phyloP scores from a whole-genome alignment of 2,888 invertebrate species.

The Zhuqinia jingwanae region DNA sequence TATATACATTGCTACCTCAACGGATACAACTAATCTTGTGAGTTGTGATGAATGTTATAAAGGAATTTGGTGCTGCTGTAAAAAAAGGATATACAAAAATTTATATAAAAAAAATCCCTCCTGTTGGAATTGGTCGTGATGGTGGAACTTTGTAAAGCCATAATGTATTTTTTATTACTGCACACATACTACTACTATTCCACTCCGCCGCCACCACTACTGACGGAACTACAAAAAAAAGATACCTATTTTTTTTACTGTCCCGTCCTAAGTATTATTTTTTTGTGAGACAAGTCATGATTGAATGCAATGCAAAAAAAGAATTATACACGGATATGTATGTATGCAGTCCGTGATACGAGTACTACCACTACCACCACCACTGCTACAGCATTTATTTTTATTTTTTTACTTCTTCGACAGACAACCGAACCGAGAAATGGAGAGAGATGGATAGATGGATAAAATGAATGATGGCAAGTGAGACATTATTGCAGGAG shows the following conservation, averaged over 20 bases:
- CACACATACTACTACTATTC: neutral
- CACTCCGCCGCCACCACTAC: neutral
- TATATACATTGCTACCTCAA: no score
- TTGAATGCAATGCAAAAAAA: constrained; percentile 18
- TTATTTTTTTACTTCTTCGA: no score
- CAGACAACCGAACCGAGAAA: neutral
- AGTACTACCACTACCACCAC: neutral
- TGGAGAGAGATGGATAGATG: neutral
- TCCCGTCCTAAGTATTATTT: neutral
- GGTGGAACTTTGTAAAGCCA: constrained; percentile 20
- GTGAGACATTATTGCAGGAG: constrained; percentile 46
- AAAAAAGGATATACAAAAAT: no score
- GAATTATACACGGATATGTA: no score
- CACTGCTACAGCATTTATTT: neutral
- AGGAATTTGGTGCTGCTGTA: no score
- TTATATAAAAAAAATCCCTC: constrained; percentile 15
- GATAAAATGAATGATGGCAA: constrained; percentile 8
- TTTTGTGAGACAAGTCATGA: constrained; percentile 12
- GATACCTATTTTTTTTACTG: neutral
- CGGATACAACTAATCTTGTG: no score
- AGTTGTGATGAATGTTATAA: no score
- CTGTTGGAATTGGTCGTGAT: no score
- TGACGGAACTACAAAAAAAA: no score
- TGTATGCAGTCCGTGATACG: neutral
- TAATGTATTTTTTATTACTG: constrained; percentile 36